Base-by-base conservation (phyloP, 2,113 vertebrate species). In the Melanerpes aurifrons region DNA sequence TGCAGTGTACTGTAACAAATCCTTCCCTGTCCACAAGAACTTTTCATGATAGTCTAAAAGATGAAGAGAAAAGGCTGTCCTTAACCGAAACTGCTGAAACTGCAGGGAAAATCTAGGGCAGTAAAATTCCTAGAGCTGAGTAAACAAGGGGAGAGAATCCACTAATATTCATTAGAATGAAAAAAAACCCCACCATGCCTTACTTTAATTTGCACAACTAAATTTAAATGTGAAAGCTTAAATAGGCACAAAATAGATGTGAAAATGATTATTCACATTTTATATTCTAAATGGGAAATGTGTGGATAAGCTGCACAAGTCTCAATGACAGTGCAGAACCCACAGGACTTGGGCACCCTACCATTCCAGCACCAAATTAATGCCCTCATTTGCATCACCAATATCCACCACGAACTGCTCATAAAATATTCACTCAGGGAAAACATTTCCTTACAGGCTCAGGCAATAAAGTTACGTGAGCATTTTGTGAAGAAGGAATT, bases 41-140 rank as follows among this genome's bases (percentile, higher is more conserved):
- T 53, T 74, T 47, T 72, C 26, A 72, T 9, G 82, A 72, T 40
- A 64, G 20, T 20, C 61, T 48, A 45, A 74, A 77, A 90, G 69
- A 74, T 40, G 18, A 83, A 92, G 8, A 29, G 37, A 82, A n/a
- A 78, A 93, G 48, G 18, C 57, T 86, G 35, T 29, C 78, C 32
- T 92, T 50, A 54, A 21, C 29, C 79, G 57, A 87, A 95, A 69
- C 37, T 89, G 82, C 31, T 63, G 71, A 77, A 94, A 75, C 47
- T 67, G 45, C 67, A 80, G 13, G 47, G 43, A 57, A 74, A 93
- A 93, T 80, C 53, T 69, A 91, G 89, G 87, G 76, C 90, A 93
- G 32, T n/a, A 90, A 85, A 91, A 92, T 28, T 71, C 85, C 76
- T 89, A 93, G 32, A 86, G 58, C 82, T 71, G 69, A 79, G 67